Evolutionary conservation across 2,113 vertebrate genomes (phyloP), one percentile per base, ranked within the genome.

Genomic region (Gallinago undulata): DNA sequence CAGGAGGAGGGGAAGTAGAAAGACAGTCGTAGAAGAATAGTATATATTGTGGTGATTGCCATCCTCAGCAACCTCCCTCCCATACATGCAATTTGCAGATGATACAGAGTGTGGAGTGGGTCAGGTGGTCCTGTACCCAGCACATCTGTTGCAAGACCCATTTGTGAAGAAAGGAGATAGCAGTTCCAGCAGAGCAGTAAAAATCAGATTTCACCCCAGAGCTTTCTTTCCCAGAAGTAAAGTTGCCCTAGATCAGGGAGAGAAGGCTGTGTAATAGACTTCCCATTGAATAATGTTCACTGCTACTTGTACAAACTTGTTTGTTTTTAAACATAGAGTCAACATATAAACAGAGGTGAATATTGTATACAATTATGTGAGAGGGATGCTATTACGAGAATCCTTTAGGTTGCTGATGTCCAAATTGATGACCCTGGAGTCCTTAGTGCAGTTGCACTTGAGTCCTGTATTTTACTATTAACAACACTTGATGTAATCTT

Each of bases 81-180:
- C n/a, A n/a, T n/a, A n/a, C n/a, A n/a, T n/a, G n/a, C n/a, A 72
- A 9, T 31, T 63, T 53, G 37, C 28, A 86, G 69, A 19, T 57
- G 55, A 48, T 43, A 1, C 0, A 0, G 25, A 10, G 25, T 56
- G 14, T 28, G 13, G 27, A 62, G 30, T 31, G 59, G 80, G 18
- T 9, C 31, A 37, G 17, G 28, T 47, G 56, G 37, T 66, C 41
- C 17, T 78, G 19, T 63, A n/a, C 37, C 11, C 41, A 50, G 18
- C 13, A 14, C 37, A 25, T 70, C 19, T 89, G 7, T 43, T 60
- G 30, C 35, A 35, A 85, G 33, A 68, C 21, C 23, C 48, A 13
- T 50, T 87, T 8, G 0, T 33, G 11, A 89, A 64, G 56, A 78
- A 75, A 82, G 51, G 51, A 81, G 43, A 30, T 16, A 48, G 28